Percentiles rank a stretch among this genome's conserved stretches.
phyloP scores from a whole-genome alignment of 2,797 vertebrate species.

The Brachyrhaphis roseni region DNA sequence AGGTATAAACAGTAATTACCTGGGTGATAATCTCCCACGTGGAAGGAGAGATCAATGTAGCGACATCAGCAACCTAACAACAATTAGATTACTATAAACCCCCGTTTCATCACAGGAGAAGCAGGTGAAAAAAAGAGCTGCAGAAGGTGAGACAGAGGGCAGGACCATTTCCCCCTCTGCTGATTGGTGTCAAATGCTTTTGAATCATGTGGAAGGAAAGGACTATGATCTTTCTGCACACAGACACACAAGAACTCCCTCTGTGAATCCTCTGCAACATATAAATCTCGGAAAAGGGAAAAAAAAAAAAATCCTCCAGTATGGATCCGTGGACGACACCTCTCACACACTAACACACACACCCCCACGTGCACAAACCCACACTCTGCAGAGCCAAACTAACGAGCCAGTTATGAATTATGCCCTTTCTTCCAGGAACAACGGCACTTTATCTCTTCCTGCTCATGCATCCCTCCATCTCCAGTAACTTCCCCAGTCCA shows the following conservation, averaged over 20 bases:
- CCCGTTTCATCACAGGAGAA: slow-evolving; percentile 29
- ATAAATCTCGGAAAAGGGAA: slow-evolving; percentile 50
- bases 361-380: slow-evolving; percentile 29
- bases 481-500: slow-evolving; percentile 92
- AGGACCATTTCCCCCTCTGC: slow-evolving; percentile 54
- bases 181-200: slow-evolving; percentile 80
- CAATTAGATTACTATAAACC: slow-evolving; percentile 27
- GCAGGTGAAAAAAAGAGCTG: slow-evolving; percentile 26
- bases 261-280: slow-evolving; percentile 52
- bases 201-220: slow-evolving; percentile 69
- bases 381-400: slow-evolving; percentile 55
- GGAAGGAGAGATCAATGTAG: slow-evolving; percentile 31
- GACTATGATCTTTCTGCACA: slow-evolving; percentile 45
- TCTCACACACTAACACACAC: slow-evolving; percentile 25
- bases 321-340: slow-evolving; percentile 64
- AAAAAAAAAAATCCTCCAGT: slow-evolving; percentile 41
- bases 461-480: slow-evolving; percentile 97
- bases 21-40: slow-evolving; percentile 45
- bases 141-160: slow-evolving; percentile 57
- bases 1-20: slow-evolving; percentile 47
- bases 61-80: slow-evolving; percentile 34
- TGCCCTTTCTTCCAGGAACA: slow-evolving; percentile 86
- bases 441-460: slow-evolving; percentile 98
- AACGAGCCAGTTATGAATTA: slow-evolving; percentile 74
- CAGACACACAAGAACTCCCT: slow-evolving; percentile 24